Evolutionary conservation across 2,888 invertebrate genomes (phyloP).

Genomic region (Dryococelus australis): DNA sequence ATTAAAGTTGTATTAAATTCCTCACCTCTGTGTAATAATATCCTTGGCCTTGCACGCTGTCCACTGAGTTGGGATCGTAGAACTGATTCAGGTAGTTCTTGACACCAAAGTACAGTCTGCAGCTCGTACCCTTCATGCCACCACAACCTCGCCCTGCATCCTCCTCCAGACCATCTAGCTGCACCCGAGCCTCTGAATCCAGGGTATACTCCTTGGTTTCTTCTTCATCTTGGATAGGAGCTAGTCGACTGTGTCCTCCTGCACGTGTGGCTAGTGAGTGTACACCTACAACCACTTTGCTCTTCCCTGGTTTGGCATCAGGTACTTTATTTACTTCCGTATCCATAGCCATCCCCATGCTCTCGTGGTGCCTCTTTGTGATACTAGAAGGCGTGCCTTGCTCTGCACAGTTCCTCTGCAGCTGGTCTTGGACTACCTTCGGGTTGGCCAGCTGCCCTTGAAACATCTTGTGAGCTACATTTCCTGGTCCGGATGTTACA

Average conservation of each 20-base stretch:
- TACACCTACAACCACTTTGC: not conserved
- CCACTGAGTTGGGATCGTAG: conserved; percentile 55
- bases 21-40: conserved; percentile 38
- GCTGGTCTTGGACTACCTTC: not conserved
- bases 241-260: not conserved
- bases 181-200: not conserved
- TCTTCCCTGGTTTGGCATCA: not conserved
- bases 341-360: not conserved
- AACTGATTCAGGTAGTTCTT: conserved; percentile 62
- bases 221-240: not conserved
- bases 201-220: not conserved
- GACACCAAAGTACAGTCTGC: conserved; percentile 57
- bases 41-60: conserved; percentile 42
- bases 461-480: not conserved
- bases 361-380: no score
- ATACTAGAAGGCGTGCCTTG: not conserved
- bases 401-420: not conserved
- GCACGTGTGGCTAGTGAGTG: not conserved
- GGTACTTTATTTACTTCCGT: not conserved
- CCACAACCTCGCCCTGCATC: conserved; percentile 25
- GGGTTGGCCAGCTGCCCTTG: not conserved
- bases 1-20: not conserved
- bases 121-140: conserved; percentile 25
- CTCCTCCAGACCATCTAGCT: conserved; percentile 19
- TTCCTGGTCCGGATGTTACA: not conserved